These are phyloP conservation scores for Eidolon helvum DNA, from an alignment of 2,113 vertebrate genomes.

Conservation along the genomic window DNA sequence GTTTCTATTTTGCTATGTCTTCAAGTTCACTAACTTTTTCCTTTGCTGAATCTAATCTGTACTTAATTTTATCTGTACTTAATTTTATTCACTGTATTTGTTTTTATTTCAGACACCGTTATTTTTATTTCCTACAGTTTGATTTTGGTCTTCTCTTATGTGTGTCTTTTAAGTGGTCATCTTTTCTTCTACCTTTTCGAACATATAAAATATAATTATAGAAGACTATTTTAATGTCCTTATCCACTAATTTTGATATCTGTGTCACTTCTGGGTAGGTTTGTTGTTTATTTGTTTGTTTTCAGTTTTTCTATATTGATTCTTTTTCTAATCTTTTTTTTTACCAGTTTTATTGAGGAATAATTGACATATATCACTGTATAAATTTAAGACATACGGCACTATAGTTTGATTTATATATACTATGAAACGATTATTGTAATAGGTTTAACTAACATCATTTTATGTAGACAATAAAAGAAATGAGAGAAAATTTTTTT, in stretches of 20 bases:
- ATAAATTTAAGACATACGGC: neutral
- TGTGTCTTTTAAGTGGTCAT: neutral
- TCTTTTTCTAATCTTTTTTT: neutral
- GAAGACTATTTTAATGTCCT: neutral
- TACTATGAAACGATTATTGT: neutral
- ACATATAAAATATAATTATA: neutral
- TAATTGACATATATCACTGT: neutral
- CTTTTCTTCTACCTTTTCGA: neutral
- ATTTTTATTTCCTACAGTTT: neutral
- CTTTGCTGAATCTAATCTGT: neutral
- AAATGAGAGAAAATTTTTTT: neutral
- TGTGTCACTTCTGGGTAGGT: neutral
- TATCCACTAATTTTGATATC: slow-evolving; percentile 25
- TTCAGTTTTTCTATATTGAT: neutral
- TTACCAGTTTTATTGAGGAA: neutral
- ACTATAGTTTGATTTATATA: neutral
- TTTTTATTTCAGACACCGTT: neutral
- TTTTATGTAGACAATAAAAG: neutral
- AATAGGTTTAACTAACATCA: neutral
- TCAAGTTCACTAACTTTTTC: slow-evolving; percentile 16
- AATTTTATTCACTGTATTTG: neutral
- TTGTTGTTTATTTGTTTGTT: neutral
- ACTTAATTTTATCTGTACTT: neutral
- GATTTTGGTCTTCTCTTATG: neutral
- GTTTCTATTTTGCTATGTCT: neutral